A percentile compares a stretch with the other conserved stretches of the same genome.
These are phyloP conservation scores for Strigops habroptila DNA, from an alignment of 2,113 vertebrate genomes.

Conservation along the genomic window DNA sequence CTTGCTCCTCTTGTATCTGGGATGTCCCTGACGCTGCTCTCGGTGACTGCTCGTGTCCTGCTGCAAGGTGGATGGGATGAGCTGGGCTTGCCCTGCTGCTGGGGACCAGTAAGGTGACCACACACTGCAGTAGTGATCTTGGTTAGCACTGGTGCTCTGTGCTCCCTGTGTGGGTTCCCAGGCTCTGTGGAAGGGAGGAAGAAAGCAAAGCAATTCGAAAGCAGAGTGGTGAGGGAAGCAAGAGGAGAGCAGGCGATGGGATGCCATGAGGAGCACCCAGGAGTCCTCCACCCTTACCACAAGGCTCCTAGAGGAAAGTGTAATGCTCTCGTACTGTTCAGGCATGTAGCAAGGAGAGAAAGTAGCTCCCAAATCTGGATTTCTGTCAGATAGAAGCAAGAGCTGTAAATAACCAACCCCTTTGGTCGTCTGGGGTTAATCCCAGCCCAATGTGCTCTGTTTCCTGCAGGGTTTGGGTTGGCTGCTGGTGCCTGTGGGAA, in stretches of 20 bases:
- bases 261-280: neutral
- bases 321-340: accelerated
- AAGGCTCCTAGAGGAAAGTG: neutral
- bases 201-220: neutral
- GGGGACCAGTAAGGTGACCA: neutral
- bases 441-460: accelerated
- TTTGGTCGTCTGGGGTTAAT: neutral
- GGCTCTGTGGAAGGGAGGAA: neutral
- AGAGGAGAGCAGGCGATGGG: neutral
- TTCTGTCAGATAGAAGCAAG: neutral
- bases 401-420: neutral
- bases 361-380: neutral
- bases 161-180: neutral
- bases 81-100: neutral
- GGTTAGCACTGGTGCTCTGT: too few relatives aligned
- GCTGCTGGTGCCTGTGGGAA: neutral
- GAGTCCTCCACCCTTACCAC: neutral
- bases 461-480: neutral
- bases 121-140: neutral
- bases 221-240: neutral
- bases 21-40: neutral
- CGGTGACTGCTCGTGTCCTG: accelerated
- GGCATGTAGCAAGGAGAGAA: neutral
- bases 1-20: neutral
- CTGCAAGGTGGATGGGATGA: accelerated